Evolutionary conservation across 2,888 invertebrate species (phyloP).

Genomic region (Lasioglossum morio): DNA sequence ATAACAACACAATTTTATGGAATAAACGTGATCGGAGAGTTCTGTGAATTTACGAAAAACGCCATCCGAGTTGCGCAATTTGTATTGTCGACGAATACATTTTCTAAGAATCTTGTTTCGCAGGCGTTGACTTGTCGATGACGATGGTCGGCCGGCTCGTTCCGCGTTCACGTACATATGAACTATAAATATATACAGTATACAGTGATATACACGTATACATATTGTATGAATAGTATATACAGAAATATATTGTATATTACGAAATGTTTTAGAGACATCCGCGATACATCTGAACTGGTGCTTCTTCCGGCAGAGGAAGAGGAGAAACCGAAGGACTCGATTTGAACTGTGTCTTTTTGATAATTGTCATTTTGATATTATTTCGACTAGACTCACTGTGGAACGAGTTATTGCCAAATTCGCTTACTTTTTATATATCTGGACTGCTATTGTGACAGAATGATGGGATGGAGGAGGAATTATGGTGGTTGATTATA

Average conservation of each 20-base stretch:
- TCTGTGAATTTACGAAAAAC: background rate
- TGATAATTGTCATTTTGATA: constrained; percentile 50
- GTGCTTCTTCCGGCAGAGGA: constrained; percentile 21
- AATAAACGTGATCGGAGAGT: background rate
- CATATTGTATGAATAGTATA: constrained; percentile 15
- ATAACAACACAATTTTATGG: background rate
- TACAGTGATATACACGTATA: background rate
- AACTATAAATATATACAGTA: background rate
- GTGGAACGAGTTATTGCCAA: background rate
- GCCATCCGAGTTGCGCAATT: background rate
- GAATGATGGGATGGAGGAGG: background rate
- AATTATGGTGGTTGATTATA: background rate
- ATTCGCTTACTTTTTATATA: constrained; percentile 39
- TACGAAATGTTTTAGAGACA: constrained; percentile 55
- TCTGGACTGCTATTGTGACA: constrained; percentile 3
- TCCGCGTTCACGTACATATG: constrained; percentile 14
- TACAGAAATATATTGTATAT: constrained; percentile 42
- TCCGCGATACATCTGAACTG: constrained; percentile 29
- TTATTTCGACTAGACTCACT: constrained; percentile 32
- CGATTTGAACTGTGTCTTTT: constrained; percentile 45
- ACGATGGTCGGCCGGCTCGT: background rate
- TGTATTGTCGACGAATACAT: background rate
- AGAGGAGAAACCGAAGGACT: constrained; percentile 26
- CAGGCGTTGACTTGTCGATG: background rate
- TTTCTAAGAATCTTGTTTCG: background rate